Evolutionary conservation across 2,113 vertebrate species (phyloP).

Genomic region (Tiliqua scincoides): DNA sequence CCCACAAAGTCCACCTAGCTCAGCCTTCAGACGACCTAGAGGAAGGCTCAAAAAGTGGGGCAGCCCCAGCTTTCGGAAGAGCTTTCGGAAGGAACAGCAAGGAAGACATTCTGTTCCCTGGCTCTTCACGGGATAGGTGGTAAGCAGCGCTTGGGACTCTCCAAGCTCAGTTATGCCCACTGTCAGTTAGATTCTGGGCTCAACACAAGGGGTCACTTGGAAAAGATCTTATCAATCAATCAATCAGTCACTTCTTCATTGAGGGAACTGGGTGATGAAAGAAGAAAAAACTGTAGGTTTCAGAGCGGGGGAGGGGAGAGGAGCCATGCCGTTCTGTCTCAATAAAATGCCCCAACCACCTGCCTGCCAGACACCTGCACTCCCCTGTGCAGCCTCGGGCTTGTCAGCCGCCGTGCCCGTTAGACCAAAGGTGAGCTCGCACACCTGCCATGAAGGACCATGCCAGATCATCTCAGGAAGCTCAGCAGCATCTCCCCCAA

Average conservation of each 20-base stretch:
- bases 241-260: background rate
- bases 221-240: background rate
- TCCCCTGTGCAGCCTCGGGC: background rate
- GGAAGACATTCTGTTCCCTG: background rate
- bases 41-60: no score
- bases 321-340: background rate
- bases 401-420: background rate
- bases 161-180: background rate
- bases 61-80: no score
- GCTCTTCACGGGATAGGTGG: background rate
- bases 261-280: background rate
- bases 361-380: background rate
- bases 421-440: slow-evolving; percentile 8
- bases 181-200: background rate
- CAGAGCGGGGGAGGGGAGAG: no score
- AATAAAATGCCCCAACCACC: background rate
- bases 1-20: no score
- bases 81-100: background rate
- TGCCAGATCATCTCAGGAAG: background rate
- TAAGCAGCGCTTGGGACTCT: background rate
- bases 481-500: background rate
- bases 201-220: background rate
- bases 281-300: no score
- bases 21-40: background rate
- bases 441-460: slow-evolving; percentile 17